phyloP scores from a whole-genome alignment of 2,888 invertebrate species.

The Cephonodes hylas region DNA sequence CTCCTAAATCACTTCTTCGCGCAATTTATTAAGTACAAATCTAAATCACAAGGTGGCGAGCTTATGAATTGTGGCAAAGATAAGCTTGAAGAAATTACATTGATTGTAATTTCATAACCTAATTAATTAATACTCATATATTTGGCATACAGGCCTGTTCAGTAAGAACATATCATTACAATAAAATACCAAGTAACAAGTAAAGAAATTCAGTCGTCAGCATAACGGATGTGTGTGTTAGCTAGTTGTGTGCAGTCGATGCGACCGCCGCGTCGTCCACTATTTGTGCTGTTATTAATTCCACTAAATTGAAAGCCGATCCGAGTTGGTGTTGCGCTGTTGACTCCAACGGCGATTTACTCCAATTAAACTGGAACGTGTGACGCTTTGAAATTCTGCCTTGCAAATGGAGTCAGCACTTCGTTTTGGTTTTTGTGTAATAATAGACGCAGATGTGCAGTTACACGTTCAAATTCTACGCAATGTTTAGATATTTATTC shows the following conservation, averaged over 20 bases:
- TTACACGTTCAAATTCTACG: neutral
- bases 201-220: neutral
- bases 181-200: neutral
- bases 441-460: neutral
- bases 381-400: slow-evolving; percentile 38
- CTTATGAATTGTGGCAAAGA: too few relatives aligned
- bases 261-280: slow-evolving; percentile 25
- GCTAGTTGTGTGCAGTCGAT: slow-evolving; percentile 23
- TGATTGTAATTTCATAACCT: too few relatives aligned
- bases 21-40: too few relatives aligned
- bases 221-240: slow-evolving; percentile 30
- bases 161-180: neutral
- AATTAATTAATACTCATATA: too few relatives aligned
- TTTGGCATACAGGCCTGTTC: neutral
- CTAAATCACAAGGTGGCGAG: too few relatives aligned
- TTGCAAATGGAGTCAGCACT: slow-evolving; percentile 17
- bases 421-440: slow-evolving; percentile 10
- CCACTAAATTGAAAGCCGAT: slow-evolving; percentile 64
- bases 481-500: neutral
- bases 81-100: too few relatives aligned
- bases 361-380: slow-evolving; percentile 38
- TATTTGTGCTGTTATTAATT: slow-evolving; percentile 63
- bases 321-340: slow-evolving; percentile 39
- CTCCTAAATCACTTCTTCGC: too few relatives aligned
- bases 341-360: slow-evolving; percentile 36